These are phyloP conservation scores for Priocnemis perturbator DNA, from an alignment of 2,888 invertebrate species.

Conservation along the genomic window DNA sequence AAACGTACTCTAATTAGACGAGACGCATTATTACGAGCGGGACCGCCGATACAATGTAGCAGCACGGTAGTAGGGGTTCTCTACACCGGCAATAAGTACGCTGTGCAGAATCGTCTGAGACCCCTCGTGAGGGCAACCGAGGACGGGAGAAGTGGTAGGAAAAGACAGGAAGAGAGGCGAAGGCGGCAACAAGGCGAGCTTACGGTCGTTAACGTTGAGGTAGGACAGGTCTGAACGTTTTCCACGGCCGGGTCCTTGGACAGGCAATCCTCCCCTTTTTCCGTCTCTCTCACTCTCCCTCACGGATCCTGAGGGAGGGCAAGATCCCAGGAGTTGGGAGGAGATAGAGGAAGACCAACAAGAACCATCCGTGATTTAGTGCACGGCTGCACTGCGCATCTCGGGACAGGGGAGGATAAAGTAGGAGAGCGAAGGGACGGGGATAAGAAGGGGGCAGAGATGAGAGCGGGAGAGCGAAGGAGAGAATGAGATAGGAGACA, in stretches of 20 bases:
- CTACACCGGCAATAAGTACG: conserved; percentile 32
- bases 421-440: conserved; percentile 12
- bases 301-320: conserved; percentile 24
- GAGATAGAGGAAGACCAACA: conserved; percentile 56
- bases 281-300: conserved; percentile 19
- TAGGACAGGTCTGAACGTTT: conserved; percentile 53
- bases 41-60: conserved; percentile 43
- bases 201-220: conserved; percentile 56
- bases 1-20: conserved; percentile 25
- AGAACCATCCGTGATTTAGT: conserved; percentile 70
- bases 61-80: conserved; percentile 19
- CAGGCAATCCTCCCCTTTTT: conserved; percentile 10
- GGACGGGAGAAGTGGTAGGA: conserved; percentile 20
- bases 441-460: conserved; percentile 21
- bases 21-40: conserved; percentile 22
- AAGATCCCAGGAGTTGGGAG: conserved; percentile 34
- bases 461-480: conserved; percentile 23
- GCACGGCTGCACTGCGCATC: conserved; percentile 62
- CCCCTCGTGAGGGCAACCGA: conserved; percentile 14
- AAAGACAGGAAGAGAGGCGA: conserved; percentile 22
- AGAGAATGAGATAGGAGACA: conserved; percentile 24
- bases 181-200: conserved; percentile 30
- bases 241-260: conserved; percentile 31
- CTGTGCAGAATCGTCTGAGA: conserved; percentile 40
- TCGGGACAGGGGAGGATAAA: conserved; percentile 25